Percentiles rank a stretch among this genome's conserved stretches.
These are phyloP conservation scores for Acipenser ruthenus DNA, from an alignment of 2,797 vertebrate genomes.

Conservation along the genomic window DNA sequence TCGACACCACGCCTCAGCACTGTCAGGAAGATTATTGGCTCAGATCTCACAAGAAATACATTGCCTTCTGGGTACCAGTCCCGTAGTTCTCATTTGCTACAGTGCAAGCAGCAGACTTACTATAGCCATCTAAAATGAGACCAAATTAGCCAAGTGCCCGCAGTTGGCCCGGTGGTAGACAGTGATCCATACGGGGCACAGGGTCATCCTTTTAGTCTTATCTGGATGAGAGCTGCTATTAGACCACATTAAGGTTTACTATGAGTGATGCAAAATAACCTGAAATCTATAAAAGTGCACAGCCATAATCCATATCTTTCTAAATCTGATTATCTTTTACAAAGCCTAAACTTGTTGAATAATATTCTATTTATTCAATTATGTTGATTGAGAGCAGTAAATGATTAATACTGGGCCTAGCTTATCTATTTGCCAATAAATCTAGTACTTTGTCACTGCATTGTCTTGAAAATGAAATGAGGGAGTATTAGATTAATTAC, in stretches of 20 bases:
- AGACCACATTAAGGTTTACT: no score
- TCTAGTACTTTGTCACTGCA: neutral
- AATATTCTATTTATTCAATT: no score
- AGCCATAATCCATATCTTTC: no score
- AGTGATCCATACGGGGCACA: neutral
- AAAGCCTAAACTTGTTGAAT: no score
- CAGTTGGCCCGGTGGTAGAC: neutral
- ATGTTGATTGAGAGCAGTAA: neutral
- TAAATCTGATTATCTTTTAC: no score
- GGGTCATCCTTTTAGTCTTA: neutral
- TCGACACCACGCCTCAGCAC: neutral
- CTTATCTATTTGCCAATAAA: slow-evolving; percentile 1
- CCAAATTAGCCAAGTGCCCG: slow-evolving; percentile 3
- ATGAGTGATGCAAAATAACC: no score
- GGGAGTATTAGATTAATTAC: neutral
- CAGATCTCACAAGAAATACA: neutral
- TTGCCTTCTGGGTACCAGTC: neutral
- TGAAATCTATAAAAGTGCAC: no score
- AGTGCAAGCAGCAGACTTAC: neutral
- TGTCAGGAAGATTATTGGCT: no score
- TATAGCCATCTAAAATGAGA: neutral
- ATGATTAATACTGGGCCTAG: neutral
- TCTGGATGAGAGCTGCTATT: no score
- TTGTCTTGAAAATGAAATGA: slow-evolving; percentile 2
- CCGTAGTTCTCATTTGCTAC: neutral